Conservation (phyloP, 2,888 invertebrate genomes). For the Mythimna impura region DNA sequence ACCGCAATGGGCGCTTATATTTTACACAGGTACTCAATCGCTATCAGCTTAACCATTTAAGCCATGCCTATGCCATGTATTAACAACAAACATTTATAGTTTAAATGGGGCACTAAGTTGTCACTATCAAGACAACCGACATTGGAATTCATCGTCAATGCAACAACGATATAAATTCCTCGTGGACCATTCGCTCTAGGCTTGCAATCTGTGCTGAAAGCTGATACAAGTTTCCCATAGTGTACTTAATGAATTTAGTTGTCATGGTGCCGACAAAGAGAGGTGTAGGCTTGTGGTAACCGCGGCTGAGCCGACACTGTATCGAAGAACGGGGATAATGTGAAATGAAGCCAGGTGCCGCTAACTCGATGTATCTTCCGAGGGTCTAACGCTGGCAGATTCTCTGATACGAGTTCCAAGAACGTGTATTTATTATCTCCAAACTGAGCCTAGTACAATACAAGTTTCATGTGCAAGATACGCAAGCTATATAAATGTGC, state of each 20-base stretch:
- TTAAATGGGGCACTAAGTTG: slow-evolving; percentile 47
- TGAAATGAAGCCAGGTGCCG: slow-evolving; percentile 51
- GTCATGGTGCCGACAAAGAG: slow-evolving; percentile 75
- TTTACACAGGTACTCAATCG: slow-evolving; percentile 3
- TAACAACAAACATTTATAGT: slow-evolving; percentile 30
- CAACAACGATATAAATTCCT: slow-evolving; percentile 68
- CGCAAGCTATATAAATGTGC: too few relatives aligned
- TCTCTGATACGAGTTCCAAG: slow-evolving; percentile 43
- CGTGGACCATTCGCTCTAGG: slow-evolving; percentile 66
- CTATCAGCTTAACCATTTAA: slow-evolving; percentile 8
- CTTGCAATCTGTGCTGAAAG: slow-evolving; percentile 57
- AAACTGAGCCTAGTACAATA: slow-evolving; percentile 23
- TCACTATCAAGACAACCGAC: slow-evolving; percentile 38
- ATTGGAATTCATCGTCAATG: slow-evolving; percentile 51
- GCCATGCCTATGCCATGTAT: slow-evolving; percentile 10
- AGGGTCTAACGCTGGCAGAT: slow-evolving; percentile 36
- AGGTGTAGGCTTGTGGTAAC: slow-evolving; percentile 66
- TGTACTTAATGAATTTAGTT: slow-evolving; percentile 75
- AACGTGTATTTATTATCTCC: slow-evolving; percentile 49
- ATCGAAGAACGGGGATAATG: slow-evolving; percentile 51
- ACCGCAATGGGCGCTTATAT: slow-evolving; percentile 17
- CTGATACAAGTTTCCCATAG: slow-evolving; percentile 59
- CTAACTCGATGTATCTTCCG: slow-evolving; percentile 45
- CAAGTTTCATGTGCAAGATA: slow-evolving; percentile 28
- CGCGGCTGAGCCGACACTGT: slow-evolving; percentile 30